These are phyloP conservation scores for Anguilla obscura DNA, from an alignment of 2,797 vertebrate species.

Conservation along the genomic window DNA sequence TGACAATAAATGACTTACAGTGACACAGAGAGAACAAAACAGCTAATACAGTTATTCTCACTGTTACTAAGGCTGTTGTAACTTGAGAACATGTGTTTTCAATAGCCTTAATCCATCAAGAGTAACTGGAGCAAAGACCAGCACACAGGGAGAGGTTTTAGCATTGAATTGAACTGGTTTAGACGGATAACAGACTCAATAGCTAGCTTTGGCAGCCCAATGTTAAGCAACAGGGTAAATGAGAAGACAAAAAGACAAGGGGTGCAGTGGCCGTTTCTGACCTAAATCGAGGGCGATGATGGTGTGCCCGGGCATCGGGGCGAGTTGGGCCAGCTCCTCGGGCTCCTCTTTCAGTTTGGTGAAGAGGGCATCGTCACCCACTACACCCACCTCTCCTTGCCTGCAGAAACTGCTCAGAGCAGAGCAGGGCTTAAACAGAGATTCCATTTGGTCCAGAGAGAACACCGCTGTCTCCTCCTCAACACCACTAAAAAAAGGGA, in stretches of 20 bases:
- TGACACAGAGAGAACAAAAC: no score
- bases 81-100: no score
- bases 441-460: conserved; percentile 94
- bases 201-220: background rate
- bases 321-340: conserved; percentile 89
- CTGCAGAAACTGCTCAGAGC: conserved; percentile 75
- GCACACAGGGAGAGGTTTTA: background rate
- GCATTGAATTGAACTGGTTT: background rate
- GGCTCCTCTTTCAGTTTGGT: conserved; percentile 93
- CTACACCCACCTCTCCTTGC: conserved; percentile 38
- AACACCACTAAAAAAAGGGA: conserved; percentile 76
- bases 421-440: conserved; percentile 83
- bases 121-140: background rate
- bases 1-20: no score
- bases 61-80: background rate
- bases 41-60: no score
- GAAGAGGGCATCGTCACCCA: conserved; percentile 77
- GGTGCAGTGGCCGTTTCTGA: conserved; percentile 52
- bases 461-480: conserved; percentile 89
- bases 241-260: background rate
- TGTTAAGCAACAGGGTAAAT: background rate
- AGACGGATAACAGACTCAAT: background rate
- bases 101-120: background rate
- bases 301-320: conserved; percentile 87
- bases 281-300: conserved; percentile 91